Conservation (phyloP, 2,113 vertebrate genomes). For the Pygathrix nemaeus region DNA sequence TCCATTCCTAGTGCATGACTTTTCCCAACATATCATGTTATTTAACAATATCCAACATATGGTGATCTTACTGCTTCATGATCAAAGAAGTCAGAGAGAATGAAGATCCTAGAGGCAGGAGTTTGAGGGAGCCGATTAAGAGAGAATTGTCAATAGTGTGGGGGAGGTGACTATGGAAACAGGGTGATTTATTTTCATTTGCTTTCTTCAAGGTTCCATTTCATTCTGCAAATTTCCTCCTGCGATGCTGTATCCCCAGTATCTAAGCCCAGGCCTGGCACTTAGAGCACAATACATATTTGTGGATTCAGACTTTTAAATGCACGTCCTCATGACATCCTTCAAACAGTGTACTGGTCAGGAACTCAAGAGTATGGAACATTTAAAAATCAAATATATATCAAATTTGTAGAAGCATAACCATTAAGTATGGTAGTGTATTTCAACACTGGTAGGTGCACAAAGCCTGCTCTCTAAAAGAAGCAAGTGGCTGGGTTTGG, state of each 20-base stretch:
- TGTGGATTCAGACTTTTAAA: background rate
- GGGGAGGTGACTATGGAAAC: background rate
- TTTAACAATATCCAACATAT: background rate
- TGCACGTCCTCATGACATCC: background rate
- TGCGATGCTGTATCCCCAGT: background rate
- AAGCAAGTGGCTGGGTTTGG: too few species aligned
- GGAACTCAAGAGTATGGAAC: background rate
- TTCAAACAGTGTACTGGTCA: background rate
- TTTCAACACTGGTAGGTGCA: background rate
- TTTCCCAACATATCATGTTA: background rate
- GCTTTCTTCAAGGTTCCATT: background rate
- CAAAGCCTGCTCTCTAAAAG: background rate
- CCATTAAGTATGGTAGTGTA: background rate
- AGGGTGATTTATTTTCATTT: background rate
- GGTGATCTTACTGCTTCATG: background rate
- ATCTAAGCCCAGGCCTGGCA: background rate
- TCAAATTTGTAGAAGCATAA: background rate
- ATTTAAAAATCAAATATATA: background rate
- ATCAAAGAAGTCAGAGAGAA: constrained; percentile 18
- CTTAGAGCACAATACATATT: background rate
- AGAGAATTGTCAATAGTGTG: background rate
- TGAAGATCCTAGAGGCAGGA: background rate
- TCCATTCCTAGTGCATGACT: background rate
- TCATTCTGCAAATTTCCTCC: background rate
- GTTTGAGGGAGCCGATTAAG: background rate